These are phyloP conservation scores for Mercenaria mercenaria DNA, from an alignment of 1,140 invertebrate genomes.

Conservation along the genomic window DNA sequence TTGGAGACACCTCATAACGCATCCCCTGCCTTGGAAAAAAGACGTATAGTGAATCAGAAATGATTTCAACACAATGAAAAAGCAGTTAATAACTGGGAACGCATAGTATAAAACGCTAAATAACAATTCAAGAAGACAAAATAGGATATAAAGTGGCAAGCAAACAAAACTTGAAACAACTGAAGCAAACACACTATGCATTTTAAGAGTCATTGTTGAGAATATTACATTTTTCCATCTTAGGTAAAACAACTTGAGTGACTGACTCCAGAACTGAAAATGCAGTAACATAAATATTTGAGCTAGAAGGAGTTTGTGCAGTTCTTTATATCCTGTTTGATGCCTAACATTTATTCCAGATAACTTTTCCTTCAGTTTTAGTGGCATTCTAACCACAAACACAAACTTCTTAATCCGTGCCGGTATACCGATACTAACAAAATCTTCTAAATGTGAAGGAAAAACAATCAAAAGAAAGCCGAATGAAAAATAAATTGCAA, in stretches of 20 bases:
- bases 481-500: slow-evolving; percentile 32
- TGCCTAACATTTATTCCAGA: slow-evolving; percentile 13
- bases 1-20: neutral
- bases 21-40: neutral
- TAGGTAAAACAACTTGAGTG: neutral
- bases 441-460: neutral
- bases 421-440: slow-evolving; percentile 8
- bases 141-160: neutral
- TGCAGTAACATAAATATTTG: slow-evolving; percentile 57
- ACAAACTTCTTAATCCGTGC: neutral
- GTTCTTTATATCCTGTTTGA: neutral
- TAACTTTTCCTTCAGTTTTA: slow-evolving; percentile 29
- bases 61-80: slow-evolving; percentile 27
- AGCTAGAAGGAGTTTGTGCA: slow-evolving; percentile 17
- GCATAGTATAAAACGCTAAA: neutral
- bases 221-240: slow-evolving; percentile 3
- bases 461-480: neutral
- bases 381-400: slow-evolving; percentile 13
- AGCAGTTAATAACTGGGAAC: slow-evolving; percentile 35
- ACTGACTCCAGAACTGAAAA: slow-evolving; percentile 44
- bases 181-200: no score
- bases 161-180: neutral
- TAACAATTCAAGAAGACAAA: neutral
- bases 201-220: neutral
- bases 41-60: neutral